A percentile compares a stretch with the other conserved stretches of the same genome.
These are phyloP conservation scores for Mimachlamys varia DNA, from an alignment of 2,888 invertebrate species.

Conservation along the genomic window DNA sequence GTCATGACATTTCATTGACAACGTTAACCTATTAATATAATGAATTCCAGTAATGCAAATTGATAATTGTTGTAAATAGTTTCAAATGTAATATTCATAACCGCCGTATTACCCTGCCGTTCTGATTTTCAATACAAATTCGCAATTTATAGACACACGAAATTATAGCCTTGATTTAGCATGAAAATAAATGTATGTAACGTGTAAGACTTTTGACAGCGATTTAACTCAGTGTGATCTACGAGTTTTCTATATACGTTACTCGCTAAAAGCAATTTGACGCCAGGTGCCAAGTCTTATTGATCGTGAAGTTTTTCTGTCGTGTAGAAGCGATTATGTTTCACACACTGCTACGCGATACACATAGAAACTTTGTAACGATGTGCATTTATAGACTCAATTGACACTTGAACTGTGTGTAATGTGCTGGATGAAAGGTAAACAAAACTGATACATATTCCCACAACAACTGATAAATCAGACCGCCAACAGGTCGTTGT, in stretches of 20 bases:
- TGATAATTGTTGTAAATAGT: not conserved
- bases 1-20: not conserved
- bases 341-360: not conserved
- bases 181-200: not conserved
- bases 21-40: not conserved
- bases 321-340: not conserved
- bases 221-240: not conserved
- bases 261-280: slow-evolving; percentile 8
- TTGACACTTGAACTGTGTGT: not conserved
- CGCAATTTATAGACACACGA: not conserved
- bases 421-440: slow-evolving; percentile 3
- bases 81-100: not conserved
- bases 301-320: slow-evolving; percentile 18
- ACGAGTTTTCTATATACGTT: not conserved
- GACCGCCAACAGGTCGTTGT: not conserved
- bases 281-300: slow-evolving; percentile 3
- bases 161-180: not conserved
- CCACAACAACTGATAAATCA: not conserved
- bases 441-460: not conserved
- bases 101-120: not conserved
- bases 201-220: not conserved
- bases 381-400: not conserved
- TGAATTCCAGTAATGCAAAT: not conserved
- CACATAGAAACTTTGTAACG: not conserved
- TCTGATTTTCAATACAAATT: slow-evolving; percentile 15